phyloP scores from a whole-genome alignment of 1,140 invertebrate genomes.

The Aphidius gifuensis region DNA sequence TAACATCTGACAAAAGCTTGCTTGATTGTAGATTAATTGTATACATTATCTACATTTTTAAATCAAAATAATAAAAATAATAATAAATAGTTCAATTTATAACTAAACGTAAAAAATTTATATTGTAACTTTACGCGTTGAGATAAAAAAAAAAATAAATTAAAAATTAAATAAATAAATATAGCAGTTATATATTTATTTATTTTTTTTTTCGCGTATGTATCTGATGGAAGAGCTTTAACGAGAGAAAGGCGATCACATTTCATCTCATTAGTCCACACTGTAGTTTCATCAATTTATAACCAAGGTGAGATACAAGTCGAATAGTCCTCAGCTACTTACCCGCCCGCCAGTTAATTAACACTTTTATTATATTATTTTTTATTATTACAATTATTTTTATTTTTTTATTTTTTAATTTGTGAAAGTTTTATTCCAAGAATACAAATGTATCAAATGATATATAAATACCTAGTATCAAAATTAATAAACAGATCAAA shows the following conservation, averaged over 20 bases:
- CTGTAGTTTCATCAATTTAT: conserved; percentile 44
- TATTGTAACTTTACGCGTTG: no score
- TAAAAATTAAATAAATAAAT: neutral
- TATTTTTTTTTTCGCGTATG: conserved; percentile 24
- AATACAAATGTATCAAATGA: conserved; percentile 1
- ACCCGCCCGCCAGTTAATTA: conserved; percentile 38
- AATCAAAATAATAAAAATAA: no score
- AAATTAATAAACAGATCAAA: no score
- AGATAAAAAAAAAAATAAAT: no score
- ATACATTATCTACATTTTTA: no score
- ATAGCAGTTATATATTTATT: conserved; percentile 30
- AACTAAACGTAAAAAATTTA: no score
- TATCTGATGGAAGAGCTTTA: conserved; percentile 31
- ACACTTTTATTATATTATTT: conserved; percentile 20
- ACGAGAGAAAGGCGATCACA: conserved; percentile 51
- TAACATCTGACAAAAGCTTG: no score
- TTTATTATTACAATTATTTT: no score
- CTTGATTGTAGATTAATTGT: no score
- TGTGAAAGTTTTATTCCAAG: conserved; percentile 28
- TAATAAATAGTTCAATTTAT: no score
- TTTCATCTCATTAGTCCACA: conserved; percentile 47
- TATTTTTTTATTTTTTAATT: conserved; percentile 26
- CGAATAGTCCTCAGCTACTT: conserved; percentile 28
- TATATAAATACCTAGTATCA: no score
- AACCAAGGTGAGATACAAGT: conserved; percentile 32